Conservation (phyloP, 1,140 invertebrate genomes). For the Dendrolimus kikuchii region DNA sequence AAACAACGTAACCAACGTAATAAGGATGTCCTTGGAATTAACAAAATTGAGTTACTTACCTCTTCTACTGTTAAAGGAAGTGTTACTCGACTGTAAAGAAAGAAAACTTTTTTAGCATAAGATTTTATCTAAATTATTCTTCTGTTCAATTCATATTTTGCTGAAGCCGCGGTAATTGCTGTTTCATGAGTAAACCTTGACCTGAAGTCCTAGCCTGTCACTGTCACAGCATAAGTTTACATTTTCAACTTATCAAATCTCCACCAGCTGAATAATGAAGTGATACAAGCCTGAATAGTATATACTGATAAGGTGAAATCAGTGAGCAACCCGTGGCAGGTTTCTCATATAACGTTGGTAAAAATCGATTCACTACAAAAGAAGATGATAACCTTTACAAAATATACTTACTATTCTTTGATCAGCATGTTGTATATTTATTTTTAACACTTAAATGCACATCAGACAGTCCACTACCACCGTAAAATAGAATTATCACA, state of each 20-base stretch:
- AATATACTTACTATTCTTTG: constrained; percentile 66
- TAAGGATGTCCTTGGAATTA: constrained; percentile 8
- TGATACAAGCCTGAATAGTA: neutral
- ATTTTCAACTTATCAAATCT: constrained; percentile 1
- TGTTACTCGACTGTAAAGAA: constrained; percentile 62
- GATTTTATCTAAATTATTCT: neutral
- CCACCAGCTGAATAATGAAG: neutral
- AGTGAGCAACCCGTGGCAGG: constrained; percentile 11
- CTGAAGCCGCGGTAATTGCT: neutral
- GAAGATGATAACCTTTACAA: constrained; percentile 48
- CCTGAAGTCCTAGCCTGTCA: constrained; percentile 31
- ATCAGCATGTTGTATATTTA: constrained; percentile 64
- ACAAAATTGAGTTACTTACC: constrained; percentile 35
- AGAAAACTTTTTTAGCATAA: constrained; percentile 15
- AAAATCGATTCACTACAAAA: constrained; percentile 63
- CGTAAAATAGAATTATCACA: constrained; percentile 62
- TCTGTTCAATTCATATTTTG: neutral
- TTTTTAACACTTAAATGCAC: constrained; percentile 65
- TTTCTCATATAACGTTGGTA: constrained; percentile 19
- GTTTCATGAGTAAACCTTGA: constrained; percentile 24
- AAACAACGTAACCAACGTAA: neutral
- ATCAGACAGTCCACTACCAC: constrained; percentile 63
- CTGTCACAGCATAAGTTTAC: constrained; percentile 22
- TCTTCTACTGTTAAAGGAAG: constrained; percentile 66
- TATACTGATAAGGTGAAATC: constrained; percentile 23